Evolutionary conservation across 2,797 vertebrate genomes (phyloP).

Genomic region (Phataginus tetradactyla): DNA sequence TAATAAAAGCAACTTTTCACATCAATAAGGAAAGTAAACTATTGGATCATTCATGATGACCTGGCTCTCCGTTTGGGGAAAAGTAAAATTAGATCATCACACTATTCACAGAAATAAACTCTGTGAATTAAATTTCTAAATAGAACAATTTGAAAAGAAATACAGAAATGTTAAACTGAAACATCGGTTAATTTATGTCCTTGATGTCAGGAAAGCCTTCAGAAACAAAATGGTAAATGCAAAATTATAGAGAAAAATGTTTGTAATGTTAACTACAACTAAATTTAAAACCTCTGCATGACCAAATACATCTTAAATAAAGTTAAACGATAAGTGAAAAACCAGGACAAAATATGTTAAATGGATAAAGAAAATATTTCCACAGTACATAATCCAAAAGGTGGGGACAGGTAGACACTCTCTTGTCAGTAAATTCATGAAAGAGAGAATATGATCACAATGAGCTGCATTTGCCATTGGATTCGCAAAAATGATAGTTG

Average conservation of each 20-base stretch:
- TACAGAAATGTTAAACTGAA: neutral
- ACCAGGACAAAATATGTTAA: neutral
- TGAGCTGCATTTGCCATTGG: neutral
- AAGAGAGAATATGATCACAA: neutral
- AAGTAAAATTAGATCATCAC: neutral
- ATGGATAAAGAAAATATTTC: neutral
- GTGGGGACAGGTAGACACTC: neutral
- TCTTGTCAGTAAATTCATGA: neutral
- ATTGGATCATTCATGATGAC: neutral
- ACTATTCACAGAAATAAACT: neutral
- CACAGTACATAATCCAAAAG: neutral
- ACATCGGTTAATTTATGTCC: neutral
- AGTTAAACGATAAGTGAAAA: neutral
- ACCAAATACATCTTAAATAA: neutral
- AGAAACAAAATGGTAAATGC: neutral
- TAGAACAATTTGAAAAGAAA: neutral
- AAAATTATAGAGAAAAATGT: neutral
- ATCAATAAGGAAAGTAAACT: neutral
- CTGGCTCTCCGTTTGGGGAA: neutral
- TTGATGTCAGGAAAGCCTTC: neutral
- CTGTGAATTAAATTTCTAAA: neutral
- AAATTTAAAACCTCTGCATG: neutral
- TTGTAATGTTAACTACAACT: neutral
- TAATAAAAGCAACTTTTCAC: neutral
- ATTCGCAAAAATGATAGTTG: neutral